phyloP scores from a whole-genome alignment of 2,888 invertebrate species.

The Apamea monoglypha region DNA sequence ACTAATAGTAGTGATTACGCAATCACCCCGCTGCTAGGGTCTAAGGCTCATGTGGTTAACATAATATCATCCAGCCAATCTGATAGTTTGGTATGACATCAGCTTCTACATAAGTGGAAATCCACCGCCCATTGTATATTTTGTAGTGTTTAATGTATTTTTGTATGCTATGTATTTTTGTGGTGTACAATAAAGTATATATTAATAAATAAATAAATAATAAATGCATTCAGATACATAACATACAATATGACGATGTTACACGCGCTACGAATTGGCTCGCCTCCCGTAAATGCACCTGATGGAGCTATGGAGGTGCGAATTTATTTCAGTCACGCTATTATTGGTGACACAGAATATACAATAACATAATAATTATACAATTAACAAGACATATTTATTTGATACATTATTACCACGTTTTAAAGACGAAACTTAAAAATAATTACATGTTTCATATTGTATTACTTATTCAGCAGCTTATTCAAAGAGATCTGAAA shows the following conservation, averaged over 20 bases:
- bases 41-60: background rate
- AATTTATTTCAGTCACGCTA: slow-evolving; percentile 75
- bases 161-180: too few species aligned
- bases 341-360: slow-evolving; percentile 54
- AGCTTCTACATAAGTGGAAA: slow-evolving; percentile 3
- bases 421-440: background rate
- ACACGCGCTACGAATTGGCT: slow-evolving; percentile 76
- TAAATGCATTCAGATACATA: slow-evolving; percentile 17
- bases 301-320: slow-evolving; percentile 67
- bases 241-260: slow-evolving; percentile 24
- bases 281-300: slow-evolving; percentile 77
- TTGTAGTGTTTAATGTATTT: too few species aligned
- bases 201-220: too few species aligned
- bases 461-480: background rate
- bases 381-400: background rate
- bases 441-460: too few species aligned
- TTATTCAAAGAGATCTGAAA: background rate
- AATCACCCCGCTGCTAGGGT: background rate
- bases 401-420: background rate
- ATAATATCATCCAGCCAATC: background rate
- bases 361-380: slow-evolving; percentile 9
- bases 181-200: too few species aligned
- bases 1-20: too few species aligned
- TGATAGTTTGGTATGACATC: slow-evolving; percentile 1
- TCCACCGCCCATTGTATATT: too few species aligned